These are phyloP conservation scores for Tachuris rubrigastra DNA, from an alignment of 2,113 vertebrate species.

Conservation along the genomic window DNA sequence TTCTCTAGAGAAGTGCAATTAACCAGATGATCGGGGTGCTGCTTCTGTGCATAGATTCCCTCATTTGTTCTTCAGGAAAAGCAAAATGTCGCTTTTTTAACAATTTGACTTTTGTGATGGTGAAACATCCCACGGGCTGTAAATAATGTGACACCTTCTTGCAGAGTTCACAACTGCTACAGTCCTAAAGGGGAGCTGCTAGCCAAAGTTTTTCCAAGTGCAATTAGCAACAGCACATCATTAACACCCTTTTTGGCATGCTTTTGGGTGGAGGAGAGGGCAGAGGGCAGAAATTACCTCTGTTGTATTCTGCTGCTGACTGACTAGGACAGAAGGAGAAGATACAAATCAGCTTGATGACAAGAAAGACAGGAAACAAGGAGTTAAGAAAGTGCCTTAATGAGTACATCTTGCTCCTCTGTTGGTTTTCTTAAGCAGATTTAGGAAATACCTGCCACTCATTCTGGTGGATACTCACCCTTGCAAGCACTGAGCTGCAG, in stretches of 20 bases:
- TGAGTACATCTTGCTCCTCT: neutral
- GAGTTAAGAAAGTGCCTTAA: neutral
- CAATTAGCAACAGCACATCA: neutral
- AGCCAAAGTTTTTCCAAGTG: neutral
- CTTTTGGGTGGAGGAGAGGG: neutral
- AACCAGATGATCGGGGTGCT: neutral
- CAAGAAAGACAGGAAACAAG: neutral
- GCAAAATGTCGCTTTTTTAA: neutral
- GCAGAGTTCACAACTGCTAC: neutral
- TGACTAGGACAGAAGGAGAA: neutral
- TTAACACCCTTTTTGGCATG: neutral
- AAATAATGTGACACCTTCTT: neutral
- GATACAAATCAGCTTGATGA: neutral
- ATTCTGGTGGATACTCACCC: conserved; percentile 66
- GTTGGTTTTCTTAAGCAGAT: neutral
- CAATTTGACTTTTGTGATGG: neutral
- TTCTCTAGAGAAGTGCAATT: neutral
- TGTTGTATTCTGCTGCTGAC: neutral
- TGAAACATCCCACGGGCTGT: neutral
- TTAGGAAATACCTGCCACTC: neutral
- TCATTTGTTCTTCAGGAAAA: neutral
- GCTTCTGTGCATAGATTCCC: neutral
- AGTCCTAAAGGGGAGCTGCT: neutral
- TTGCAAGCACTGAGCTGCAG: conserved; percentile 88
- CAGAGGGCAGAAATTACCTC: neutral